Evolutionary conservation across 2,113 vertebrate species (phyloP).

Genomic region (Proterorhinus semilunaris): DNA sequence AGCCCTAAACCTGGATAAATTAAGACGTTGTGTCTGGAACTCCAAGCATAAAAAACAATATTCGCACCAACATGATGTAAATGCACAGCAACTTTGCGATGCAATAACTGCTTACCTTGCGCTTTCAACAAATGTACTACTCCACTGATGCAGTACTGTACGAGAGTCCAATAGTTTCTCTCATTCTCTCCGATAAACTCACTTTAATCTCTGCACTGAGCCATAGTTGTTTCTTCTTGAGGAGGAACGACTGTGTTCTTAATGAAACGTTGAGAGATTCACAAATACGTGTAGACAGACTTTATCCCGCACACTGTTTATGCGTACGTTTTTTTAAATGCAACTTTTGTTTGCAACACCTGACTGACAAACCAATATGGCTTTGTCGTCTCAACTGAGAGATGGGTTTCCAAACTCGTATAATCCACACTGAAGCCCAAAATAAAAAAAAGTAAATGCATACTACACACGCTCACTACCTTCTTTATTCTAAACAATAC

Average conservation of each 20-base stretch:
- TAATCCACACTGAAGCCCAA: not conserved
- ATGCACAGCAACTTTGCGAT: conserved; percentile 2
- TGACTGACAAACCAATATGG: not conserved
- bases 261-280: not conserved
- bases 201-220: conserved; percentile 49
- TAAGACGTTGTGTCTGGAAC: not conserved
- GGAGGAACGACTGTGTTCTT: conserved; percentile 4
- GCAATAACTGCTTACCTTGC: conserved; percentile 18
- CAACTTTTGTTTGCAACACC: not conserved
- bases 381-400: not conserved
- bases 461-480: not conserved
- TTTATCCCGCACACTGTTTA: conserved; percentile 2
- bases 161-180: not conserved
- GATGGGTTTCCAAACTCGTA: not conserved
- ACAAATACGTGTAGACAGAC: not conserved
- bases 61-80: not conserved
- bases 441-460: not conserved
- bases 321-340: not conserved
- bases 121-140: conserved; percentile 4
- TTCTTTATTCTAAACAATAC: conserved; percentile 12
- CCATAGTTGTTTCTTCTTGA: conserved; percentile 11
- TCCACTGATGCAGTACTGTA: conserved; percentile 1
- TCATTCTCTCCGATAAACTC: not conserved
- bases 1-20: not conserved
- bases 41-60: too few relatives aligned